Conservation (phyloP, 23 tunicate species). For the Clavelina lepadiformis region DNA sequence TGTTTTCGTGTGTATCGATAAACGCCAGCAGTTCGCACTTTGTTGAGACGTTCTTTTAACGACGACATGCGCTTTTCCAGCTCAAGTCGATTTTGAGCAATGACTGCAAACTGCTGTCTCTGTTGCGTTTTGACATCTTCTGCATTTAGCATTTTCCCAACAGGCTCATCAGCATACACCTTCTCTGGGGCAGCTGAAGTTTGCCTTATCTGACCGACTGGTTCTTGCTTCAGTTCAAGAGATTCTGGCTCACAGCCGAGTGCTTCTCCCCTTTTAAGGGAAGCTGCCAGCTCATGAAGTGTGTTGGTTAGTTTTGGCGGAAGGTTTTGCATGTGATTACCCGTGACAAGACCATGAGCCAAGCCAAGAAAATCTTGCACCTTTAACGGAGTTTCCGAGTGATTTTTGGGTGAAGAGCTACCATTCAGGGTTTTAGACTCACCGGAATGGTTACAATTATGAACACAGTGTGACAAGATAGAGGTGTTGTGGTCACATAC, state of each 20-base stretch:
- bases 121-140: too few species aligned
- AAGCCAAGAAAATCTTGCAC: slow-evolving; percentile 15
- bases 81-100: too few species aligned
- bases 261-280: too few species aligned
- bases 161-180: too few species aligned
- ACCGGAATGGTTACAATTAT: not conserved
- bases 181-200: too few species aligned
- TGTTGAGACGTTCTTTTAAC: slow-evolving; percentile 3
- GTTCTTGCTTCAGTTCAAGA: too few species aligned
- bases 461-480: not conserved
- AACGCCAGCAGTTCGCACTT: slow-evolving; percentile 6
- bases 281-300: slow-evolving; percentile 82
- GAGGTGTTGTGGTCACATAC: not conserved
- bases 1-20: not conserved
- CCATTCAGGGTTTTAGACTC: not conserved
- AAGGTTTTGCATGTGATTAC: slow-evolving; percentile 35
- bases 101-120: too few species aligned
- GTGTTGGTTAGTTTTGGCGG: slow-evolving; percentile 68
- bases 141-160: too few species aligned
- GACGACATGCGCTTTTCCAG: not conserved
- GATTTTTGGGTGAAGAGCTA: not conserved
- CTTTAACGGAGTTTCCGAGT: not conserved
- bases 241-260: too few species aligned
- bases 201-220: too few species aligned
- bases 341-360: slow-evolving; percentile 35